phyloP scores from a whole-genome alignment of 1,140 invertebrate species.

The Drosophila athabasca region DNA sequence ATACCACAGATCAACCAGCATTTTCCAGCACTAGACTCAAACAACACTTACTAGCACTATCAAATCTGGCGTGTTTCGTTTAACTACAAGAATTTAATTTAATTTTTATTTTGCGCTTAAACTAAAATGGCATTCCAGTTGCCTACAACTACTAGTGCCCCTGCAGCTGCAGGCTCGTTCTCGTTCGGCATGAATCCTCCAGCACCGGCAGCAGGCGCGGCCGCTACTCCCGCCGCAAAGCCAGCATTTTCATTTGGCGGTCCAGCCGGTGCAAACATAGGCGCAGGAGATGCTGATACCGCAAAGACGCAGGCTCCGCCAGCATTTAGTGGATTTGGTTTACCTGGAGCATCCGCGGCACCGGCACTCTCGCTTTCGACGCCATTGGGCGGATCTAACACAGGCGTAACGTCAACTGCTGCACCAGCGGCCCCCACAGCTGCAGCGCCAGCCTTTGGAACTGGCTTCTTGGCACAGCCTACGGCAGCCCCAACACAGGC shows the following conservation, averaged over 20 bases:
- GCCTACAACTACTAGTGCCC: conserved; percentile 58
- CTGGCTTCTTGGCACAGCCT: conserved; percentile 42
- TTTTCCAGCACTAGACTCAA: too few relatives aligned
- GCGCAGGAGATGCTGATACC: conserved; percentile 59
- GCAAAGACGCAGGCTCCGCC: conserved; percentile 51
- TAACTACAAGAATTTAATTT: neutral
- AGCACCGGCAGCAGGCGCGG: conserved; percentile 19
- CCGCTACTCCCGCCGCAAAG: conserved; percentile 47
- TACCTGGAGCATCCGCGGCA: conserved; percentile 19
- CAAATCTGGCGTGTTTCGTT: neutral
- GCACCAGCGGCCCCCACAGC: conserved; percentile 20
- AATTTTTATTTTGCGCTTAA: neutral
- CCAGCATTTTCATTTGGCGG: conserved; percentile 62
- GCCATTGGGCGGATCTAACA: conserved; percentile 15
- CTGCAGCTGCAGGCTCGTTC: conserved; percentile 38
- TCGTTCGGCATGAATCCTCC: conserved; percentile 51
- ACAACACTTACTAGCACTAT: too few relatives aligned
- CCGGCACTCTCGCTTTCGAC: conserved; percentile 8
- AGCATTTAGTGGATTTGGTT: conserved; percentile 53
- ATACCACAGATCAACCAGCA: conserved; percentile 1
- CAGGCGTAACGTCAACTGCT: conserved; percentile 16
- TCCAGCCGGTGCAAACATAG: conserved; percentile 22
- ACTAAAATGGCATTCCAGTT: conserved; percentile 68
- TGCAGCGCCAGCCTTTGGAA: conserved; percentile 40
- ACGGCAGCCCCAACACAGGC: conserved; percentile 15